Evolutionary conservation across 2,888 invertebrate species (phyloP), one percentile per base, ranked within the genome.

Genomic region (Linnaemya vulpina): DNA sequence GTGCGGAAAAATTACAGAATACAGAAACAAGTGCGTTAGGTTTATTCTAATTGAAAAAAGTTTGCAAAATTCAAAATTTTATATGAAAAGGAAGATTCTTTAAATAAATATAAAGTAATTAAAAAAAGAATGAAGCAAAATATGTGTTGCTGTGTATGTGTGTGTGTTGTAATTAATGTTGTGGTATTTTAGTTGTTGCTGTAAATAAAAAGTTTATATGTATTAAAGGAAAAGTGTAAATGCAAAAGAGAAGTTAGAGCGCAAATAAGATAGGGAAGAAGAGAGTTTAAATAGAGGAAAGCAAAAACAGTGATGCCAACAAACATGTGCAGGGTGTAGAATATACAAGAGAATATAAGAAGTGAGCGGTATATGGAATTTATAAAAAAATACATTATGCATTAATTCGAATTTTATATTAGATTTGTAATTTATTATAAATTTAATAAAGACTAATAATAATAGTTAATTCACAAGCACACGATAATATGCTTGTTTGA

Each of bases 161-260:
- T 35, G 15, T 63, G 22, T 46, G 67, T n/a, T 79, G 25, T 46
- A 65, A 73, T 67, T 20, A 67, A 20, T 74, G 76, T 82, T 82
- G 63, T 73, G 71, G 51, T 30, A 60, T 58, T 81, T 63, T 68
- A 68, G 51, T 75, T 71, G 82, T 77, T 77, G 76, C 49, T 76
- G 63, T 82, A 71, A 76, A 58, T 30, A 0, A 35, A 55, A 38
- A 46, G 22, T 43, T 60, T 10, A 22, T 40, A 22, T 73, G 22
- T 55, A 67, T 68, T 35, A 51, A 46, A 35, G 40, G 51, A 58
- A 71, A 55, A 82, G 63, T n/a, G 55, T 73, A 67, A 68, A 40
- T 51, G 1, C 17, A 22, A 63, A 43, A 17, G 49, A 55, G 22
- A 35, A n/a, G 38, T 58, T 25, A 30, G 22, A 60, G 25, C 17